Evolutionary conservation across 1,140 invertebrate genomes (phyloP).

Genomic region (Drosophila punjabiensis): DNA sequence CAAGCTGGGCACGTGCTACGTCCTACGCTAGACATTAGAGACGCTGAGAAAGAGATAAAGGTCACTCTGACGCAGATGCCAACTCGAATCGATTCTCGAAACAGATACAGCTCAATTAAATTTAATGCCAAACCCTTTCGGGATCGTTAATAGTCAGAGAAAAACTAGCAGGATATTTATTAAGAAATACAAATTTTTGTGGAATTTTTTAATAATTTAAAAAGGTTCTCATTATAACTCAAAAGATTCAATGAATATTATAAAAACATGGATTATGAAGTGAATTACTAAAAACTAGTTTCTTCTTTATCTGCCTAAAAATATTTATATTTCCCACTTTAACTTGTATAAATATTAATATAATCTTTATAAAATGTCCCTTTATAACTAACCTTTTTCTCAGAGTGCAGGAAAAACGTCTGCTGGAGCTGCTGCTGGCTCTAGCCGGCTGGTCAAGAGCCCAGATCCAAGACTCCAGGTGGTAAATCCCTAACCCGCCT

Average conservation of each 20-base stretch:
- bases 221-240: neutral
- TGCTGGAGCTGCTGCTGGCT: constrained; percentile 52
- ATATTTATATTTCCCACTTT: neutral
- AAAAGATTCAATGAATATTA: neutral
- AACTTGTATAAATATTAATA: neutral
- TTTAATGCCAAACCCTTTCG: constrained; percentile 40
- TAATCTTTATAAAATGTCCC: neutral
- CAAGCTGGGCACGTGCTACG: constrained; percentile 47
- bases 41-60: constrained; percentile 6
- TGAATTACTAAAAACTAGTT: neutral
- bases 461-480: constrained; percentile 62
- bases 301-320: neutral
- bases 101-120: constrained; percentile 50
- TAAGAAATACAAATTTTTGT: too few species aligned
- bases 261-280: neutral
- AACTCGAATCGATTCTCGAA: constrained; percentile 35
- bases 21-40: constrained; percentile 44
- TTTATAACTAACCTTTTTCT: constrained; percentile 5
- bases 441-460: constrained; percentile 47
- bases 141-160: neutral
- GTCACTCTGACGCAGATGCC: constrained; percentile 38
- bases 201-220: neutral
- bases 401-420: constrained; percentile 37
- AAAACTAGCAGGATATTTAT: neutral
- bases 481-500: constrained; percentile 73